Evolutionary conservation across 53 echinoderm and acorn worm genomes (phyloP), one percentile per base, ranked within the genome.

Genomic region (Mesocentrotus franciscanus): DNA sequence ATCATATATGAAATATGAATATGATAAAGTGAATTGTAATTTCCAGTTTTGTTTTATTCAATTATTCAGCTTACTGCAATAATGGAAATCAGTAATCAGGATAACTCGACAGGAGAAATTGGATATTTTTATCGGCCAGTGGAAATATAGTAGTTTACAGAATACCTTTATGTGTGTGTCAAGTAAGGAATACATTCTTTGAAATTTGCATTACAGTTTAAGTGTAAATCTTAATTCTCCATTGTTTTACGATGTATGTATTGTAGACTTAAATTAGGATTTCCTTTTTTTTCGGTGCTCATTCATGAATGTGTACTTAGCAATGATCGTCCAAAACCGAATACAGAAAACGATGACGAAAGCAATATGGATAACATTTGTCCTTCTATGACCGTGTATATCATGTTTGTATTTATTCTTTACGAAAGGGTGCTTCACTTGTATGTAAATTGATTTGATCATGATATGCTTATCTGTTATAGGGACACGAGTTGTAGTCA

Each of bases 401-500:
- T 71, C 35, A 56, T 92, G 75, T 71, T 55, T 42, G 71, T 92
- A 42, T 71, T 92, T 92, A 74, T 75, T 92, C 68, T 92, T 72
- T 66, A 92, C 61, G 4, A 64, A 92, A 61, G 92, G 92, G 92
- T 92, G 92, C 92, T 92, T 92, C 61, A 92, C 92, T 92, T 92
- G 61, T 90, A 90, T 29, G 90, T 90, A 22, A 61, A 61, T 33
- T 92, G 71, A 66, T 62, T 39, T 68, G 66, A 66, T 60, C 90
- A 61, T 33, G 60, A 16, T 61, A 90, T 92, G 92, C 92, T 87
- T 92, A 60, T 92, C 30, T 92, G 92, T 92, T 61, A 32, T 92
- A 92, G 60, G 92, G 60, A 61, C 29, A 18, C 49, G 5, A 92
- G 27, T 33, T 68, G 70, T 61, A 68, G 92, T 92, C 92, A 62